A percentile compares a stretch with the other conserved stretches of the same genome.
Conservation (phyloP, 2,113 vertebrate genomes). For the Leucopsar rothschildi region DNA sequence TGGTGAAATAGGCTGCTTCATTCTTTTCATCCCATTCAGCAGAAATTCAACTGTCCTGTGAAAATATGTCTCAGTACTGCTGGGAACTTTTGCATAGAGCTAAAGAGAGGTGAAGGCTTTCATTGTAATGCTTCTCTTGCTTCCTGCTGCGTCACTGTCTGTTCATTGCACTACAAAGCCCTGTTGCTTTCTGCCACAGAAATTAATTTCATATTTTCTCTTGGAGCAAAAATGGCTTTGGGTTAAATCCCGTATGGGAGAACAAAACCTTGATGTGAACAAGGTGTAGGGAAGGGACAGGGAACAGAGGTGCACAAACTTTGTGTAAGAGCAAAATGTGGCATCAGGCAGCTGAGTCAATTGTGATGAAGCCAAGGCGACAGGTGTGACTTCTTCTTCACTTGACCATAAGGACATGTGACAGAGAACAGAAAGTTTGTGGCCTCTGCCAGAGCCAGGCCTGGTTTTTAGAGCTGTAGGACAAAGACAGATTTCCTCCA, state of each 20-base stretch:
- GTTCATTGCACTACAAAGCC: background rate
- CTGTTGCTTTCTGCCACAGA: background rate
- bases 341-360: background rate
- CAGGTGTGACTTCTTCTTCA: background rate
- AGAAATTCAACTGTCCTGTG: conserved; percentile 1
- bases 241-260: background rate
- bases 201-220: background rate
- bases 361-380: background rate
- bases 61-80: background rate
- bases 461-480: background rate
- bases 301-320: background rate
- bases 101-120: background rate
- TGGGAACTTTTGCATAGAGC: background rate
- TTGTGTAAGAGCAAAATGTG: background rate
- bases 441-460: background rate
- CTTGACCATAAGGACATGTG: background rate
- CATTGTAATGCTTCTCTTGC: background rate
- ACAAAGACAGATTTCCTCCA: background rate
- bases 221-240: background rate
- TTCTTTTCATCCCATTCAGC: conserved; percentile 26
- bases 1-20: background rate
- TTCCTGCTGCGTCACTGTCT: background rate
- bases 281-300: no score
- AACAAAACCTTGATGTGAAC: background rate
- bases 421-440: background rate